Percentiles rank a stretch among this genome's conserved stretches.
Conservation (phyloP, 2,888 invertebrate genomes). For the Thymelicus acteon region DNA sequence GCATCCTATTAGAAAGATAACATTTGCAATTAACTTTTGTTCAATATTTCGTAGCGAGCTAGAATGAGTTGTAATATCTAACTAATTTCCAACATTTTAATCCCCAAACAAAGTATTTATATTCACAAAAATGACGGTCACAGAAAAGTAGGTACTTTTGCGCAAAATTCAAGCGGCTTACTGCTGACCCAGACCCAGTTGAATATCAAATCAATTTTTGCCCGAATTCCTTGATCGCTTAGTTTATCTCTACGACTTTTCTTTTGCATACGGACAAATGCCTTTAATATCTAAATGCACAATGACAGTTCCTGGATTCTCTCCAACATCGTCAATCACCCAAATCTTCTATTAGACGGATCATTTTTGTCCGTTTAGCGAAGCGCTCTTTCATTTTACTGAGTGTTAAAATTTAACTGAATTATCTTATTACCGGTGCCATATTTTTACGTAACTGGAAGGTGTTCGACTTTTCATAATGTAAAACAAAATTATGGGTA, state of each 20-base stretch:
- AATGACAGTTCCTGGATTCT: slow-evolving; percentile 28
- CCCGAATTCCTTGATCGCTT: slow-evolving; percentile 32
- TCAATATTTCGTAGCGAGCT: background rate
- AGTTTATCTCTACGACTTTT: slow-evolving; percentile 24
- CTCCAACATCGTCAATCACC: slow-evolving; percentile 34
- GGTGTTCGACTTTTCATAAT: too few species aligned
- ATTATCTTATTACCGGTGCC: too few species aligned
- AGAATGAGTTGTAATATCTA: background rate
- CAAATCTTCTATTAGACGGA: slow-evolving; percentile 26
- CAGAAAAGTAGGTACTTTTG: background rate
- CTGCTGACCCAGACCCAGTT: background rate
- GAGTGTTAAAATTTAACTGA: slow-evolving; percentile 3
- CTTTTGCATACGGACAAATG: slow-evolving; percentile 31
- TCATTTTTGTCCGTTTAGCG: slow-evolving; percentile 16
- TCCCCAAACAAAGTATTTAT: background rate
- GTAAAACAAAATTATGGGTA: too few species aligned
- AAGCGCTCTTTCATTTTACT: background rate
- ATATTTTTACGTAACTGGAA: too few species aligned
- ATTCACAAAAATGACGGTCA: background rate
- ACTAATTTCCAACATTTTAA: background rate
- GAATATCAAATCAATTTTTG: slow-evolving; percentile 26
- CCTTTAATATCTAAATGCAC: slow-evolving; percentile 34
- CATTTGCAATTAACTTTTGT: too few species aligned
- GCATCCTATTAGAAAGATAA: background rate
- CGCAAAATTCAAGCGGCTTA: slow-evolving; percentile 7